Evolutionary conservation across 2,113 vertebrate genomes (phyloP), one percentile per base, ranked within the genome.

Genomic region (Uropsilus gracilis): DNA sequence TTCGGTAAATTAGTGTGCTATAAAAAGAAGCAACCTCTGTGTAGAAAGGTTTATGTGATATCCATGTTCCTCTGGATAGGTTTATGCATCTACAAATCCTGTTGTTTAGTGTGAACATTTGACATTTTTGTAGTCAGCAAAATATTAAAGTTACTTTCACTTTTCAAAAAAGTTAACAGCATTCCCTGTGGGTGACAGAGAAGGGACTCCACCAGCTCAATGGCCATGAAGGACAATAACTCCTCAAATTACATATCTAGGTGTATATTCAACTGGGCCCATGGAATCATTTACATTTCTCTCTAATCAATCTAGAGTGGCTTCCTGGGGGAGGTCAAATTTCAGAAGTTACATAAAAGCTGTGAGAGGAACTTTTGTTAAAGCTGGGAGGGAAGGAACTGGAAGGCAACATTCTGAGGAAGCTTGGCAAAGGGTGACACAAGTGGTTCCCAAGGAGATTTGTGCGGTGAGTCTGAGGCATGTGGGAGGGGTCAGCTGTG

Each of bases 301-400:
- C 37, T 78, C 37, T 96, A 55, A 92, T 90, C 64, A 95, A 59
- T 80, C 84, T 71, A 69, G 85, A 96, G 12, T 76, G 93, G 71
- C 91, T 97, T 96, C 94, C 71, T 92, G 81, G 91, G 95, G 91
- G 85, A 96, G 85, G 72, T 13, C 3, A 3, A 73, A 53, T 91
- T 95, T 71, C 53, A 78, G 69, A 86, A 91, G 83, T 87, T 85
- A 71, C 22, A 73, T 87, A 95, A 92, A 90, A 66, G 53, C 77
- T 42, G 26, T 93, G 84, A 91, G 92, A 86, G 95, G 55, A 89
- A 68, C 87, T 94, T 89, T 86, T 86, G 91, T 94, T 89, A 30
- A 30, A 26, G 6, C 44, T 61, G 42, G 73, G 73, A 82, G 61
- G 44, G 57, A 59, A 86, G 68, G 64, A 63, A 5, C 61, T 84